Percentiles rank a stretch among this genome's conserved stretches.
These are phyloP conservation scores for Pyrrhura leucotis DNA, from an alignment of 2,797 vertebrate genomes.

Conservation along the genomic window DNA sequence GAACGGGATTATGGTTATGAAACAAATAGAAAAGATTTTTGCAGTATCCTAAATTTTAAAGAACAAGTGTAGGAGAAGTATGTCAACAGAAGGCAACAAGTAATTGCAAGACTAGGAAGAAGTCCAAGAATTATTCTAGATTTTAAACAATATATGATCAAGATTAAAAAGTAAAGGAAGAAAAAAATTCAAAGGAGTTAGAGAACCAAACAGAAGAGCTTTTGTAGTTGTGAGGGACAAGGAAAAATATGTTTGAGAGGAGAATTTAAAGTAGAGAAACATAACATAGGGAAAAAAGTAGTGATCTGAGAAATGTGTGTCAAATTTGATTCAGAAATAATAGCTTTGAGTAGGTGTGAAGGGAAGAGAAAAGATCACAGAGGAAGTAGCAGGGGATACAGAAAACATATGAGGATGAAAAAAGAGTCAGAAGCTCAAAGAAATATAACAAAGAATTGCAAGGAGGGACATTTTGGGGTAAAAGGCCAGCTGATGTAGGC, in stretches of 20 bases:
- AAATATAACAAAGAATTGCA: background rate
- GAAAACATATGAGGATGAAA: background rate
- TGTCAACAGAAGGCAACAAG: background rate
- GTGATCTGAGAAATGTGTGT: constrained; percentile 25
- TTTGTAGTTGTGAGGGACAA: background rate
- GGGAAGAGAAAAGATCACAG: constrained; percentile 13
- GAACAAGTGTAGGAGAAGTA: background rate
- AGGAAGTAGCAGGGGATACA: constrained; percentile 23
- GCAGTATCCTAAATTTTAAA: background rate
- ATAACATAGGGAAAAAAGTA: background rate
- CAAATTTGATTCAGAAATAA: constrained; percentile 49
- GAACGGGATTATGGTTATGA: background rate
- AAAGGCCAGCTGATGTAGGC: background rate
- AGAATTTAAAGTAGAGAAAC: background rate
- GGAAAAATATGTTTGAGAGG: background rate
- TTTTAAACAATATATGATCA: background rate
- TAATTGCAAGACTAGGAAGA: background rate
- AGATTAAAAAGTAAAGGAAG: background rate
- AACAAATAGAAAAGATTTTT: background rate
- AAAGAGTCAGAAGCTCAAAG: background rate
- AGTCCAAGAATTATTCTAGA: background rate
- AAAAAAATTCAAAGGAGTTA: background rate
- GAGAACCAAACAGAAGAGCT: background rate
- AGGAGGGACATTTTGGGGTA: background rate
- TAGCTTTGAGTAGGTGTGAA: constrained; percentile 49